These are phyloP conservation scores for Agrypnus murinus DNA, from an alignment of 2,888 invertebrate species.

Conservation along the genomic window DNA sequence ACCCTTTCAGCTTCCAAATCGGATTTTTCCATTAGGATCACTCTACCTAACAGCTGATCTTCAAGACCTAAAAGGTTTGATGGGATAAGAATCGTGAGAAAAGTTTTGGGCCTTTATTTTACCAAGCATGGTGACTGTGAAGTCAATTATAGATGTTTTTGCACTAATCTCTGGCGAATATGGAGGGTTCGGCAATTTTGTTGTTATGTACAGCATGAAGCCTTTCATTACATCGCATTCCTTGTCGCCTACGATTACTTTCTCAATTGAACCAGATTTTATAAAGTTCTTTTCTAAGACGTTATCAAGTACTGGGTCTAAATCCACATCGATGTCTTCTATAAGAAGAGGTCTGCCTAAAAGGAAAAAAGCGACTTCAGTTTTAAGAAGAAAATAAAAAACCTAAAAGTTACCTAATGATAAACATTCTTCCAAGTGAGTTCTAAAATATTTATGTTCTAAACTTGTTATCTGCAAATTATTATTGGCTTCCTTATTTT, in stretches of 20 bases:
- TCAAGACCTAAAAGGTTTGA: slow-evolving; percentile 81
- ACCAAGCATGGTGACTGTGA: slow-evolving; percentile 94
- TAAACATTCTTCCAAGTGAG: slow-evolving; percentile 69
- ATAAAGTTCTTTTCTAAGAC: slow-evolving; percentile 98
- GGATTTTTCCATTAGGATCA: slow-evolving; percentile 96
- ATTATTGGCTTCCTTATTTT: slow-evolving; percentile 91
- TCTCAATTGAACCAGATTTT: slow-evolving; percentile 96
- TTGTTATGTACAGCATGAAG: slow-evolving; percentile 96
- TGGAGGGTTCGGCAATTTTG: slow-evolving; percentile 96
- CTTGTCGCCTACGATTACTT: slow-evolving; percentile 95
- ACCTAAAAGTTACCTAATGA: slow-evolving; percentile 66
- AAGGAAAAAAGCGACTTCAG: slow-evolving; percentile 20
- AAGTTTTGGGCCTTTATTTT: slow-evolving; percentile 29
- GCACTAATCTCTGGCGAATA: slow-evolving; percentile 98
- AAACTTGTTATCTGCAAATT: slow-evolving; percentile 95
- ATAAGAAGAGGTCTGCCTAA: slow-evolving; percentile 89
- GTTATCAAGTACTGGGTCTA: slow-evolving; percentile 97
- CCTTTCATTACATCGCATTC: slow-evolving; percentile 98
- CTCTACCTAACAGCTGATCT: slow-evolving; percentile 94
- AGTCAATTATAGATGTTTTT: slow-evolving; percentile 97
- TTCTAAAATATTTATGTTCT: slow-evolving; percentile 94
- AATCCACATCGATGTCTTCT: slow-evolving; percentile 95
- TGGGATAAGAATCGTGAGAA: background rate
- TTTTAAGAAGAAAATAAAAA: too few relatives aligned
- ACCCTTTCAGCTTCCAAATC: slow-evolving; percentile 96